A percentile compares a stretch with the other conserved stretches of the same genome.
Conservation (phyloP, 2,888 invertebrate genomes). For the Invenusta paracnida region DNA sequence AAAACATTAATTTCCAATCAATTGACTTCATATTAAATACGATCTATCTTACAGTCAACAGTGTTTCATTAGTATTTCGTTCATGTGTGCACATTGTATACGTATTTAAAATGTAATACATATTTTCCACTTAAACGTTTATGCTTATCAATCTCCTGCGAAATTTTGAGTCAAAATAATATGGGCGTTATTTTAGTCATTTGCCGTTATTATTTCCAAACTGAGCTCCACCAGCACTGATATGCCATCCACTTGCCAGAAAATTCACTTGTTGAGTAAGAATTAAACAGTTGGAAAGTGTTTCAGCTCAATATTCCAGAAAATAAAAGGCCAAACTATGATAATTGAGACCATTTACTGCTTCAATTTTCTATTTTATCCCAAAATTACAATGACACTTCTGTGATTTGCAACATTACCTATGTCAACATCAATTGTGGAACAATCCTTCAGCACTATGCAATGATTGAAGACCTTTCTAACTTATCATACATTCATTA, state of each 20-base stretch:
- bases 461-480: slow-evolving; percentile 31
- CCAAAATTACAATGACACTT: background rate
- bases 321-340: background rate
- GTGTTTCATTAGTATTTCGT: background rate
- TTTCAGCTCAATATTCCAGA: slow-evolving; percentile 2
- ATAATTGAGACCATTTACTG: slow-evolving; percentile 6
- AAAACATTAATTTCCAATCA: background rate
- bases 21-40: background rate
- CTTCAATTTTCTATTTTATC: background rate
- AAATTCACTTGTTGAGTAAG: slow-evolving; percentile 1
- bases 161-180: background rate
- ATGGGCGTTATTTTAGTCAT: background rate
- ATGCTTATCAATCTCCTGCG: background rate
- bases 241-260: background rate
- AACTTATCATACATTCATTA: background rate
- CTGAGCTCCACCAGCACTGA: background rate
- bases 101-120: background rate
- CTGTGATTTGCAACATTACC: slow-evolving; percentile 20
- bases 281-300: slow-evolving; percentile 22
- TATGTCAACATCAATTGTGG: slow-evolving; percentile 24
- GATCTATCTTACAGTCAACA: background rate
- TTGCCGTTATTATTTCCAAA: background rate
- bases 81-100: background rate
- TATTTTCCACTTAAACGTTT: background rate
- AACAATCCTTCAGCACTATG: slow-evolving; percentile 30